These are phyloP conservation scores for Amyelois transitella DNA, from an alignment of 1,140 invertebrate genomes.

Conservation along the genomic window DNA sequence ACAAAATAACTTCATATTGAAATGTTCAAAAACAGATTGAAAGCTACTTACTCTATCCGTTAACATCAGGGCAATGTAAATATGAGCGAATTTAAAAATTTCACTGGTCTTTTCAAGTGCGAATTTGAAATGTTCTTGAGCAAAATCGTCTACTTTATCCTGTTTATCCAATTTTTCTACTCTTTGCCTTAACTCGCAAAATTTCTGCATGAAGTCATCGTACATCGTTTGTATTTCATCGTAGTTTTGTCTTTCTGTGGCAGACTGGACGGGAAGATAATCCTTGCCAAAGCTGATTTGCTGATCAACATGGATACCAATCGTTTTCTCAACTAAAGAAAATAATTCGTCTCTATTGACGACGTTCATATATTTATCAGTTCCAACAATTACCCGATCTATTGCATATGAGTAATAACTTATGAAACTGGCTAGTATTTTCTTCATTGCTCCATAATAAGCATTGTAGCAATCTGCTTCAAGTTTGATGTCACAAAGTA, in stretches of 20 bases:
- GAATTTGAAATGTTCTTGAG: conserved; percentile 29
- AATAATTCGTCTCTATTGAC: conserved; percentile 25
- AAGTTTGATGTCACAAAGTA: conserved; percentile 26
- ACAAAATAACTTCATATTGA: not conserved
- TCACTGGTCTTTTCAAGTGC: conserved; percentile 30
- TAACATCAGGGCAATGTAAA: conserved; percentile 30
- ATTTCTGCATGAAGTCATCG: conserved; percentile 14
- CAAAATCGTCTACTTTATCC: conserved; percentile 35
- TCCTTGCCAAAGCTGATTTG: conserved; percentile 33
- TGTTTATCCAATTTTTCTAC: conserved; percentile 33
- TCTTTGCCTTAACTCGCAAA: conserved; percentile 17
- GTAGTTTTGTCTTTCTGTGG: conserved; percentile 24
- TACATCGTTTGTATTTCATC: conserved; percentile 26
- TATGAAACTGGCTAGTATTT: conserved; percentile 35
- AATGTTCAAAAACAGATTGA: not conserved
- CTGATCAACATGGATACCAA: conserved; percentile 23
- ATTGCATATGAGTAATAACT: conserved; percentile 30
- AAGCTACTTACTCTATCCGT: conserved; percentile 32
- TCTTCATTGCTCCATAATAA: conserved; percentile 44
- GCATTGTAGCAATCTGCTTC: conserved; percentile 29
- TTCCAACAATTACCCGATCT: conserved; percentile 31
- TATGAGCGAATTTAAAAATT: conserved; percentile 33
- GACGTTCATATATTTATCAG: conserved; percentile 27
- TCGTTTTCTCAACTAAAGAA: conserved; percentile 28
- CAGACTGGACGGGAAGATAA: conserved; percentile 27